phyloP scores from a whole-genome alignment of 2,797 vertebrate genomes.

The Scyliorhinus canicula region DNA sequence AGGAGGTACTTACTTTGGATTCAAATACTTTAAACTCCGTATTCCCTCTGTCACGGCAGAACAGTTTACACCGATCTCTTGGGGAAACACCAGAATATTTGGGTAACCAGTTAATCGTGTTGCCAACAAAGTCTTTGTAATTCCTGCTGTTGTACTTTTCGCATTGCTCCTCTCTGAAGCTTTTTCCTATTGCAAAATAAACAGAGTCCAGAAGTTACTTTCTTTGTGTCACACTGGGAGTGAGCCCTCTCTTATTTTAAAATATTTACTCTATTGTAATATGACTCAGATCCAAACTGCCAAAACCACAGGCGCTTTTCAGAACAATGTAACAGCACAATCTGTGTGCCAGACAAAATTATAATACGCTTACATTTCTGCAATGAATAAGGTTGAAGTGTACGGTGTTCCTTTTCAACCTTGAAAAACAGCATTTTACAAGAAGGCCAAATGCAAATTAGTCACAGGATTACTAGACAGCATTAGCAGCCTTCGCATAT shows the following conservation, averaged over 20 bases:
- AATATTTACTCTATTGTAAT: neutral
- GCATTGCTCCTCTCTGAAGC: constrained; percentile 91
- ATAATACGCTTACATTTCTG: neutral
- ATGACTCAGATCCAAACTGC: neutral
- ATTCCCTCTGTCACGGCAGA: constrained; percentile 78
- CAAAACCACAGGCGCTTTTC: neutral
- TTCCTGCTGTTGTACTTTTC: constrained; percentile 81
- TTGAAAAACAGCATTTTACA: neutral
- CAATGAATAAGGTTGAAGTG: neutral
- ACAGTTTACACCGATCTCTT: constrained; percentile 86
- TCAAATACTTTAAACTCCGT: constrained; percentile 94
- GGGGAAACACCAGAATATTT: constrained; percentile 87
- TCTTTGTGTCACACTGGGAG: neutral
- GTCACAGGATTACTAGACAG: neutral
- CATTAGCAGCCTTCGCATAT: neutral
- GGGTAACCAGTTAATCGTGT: constrained; percentile 82
- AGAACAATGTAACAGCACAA: neutral
- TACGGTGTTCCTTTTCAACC: neutral
- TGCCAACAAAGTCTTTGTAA: constrained; percentile 71
- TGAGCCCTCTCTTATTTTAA: neutral
- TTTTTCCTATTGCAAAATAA: constrained; percentile 64
- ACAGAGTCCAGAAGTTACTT: neutral
- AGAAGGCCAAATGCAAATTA: neutral
- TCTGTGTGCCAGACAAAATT: neutral
- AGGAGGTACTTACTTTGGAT: constrained; percentile 69